These are phyloP conservation scores for Scophthalmus maximus DNA, from an alignment of 2,113 vertebrate species.

Conservation along the genomic window DNA sequence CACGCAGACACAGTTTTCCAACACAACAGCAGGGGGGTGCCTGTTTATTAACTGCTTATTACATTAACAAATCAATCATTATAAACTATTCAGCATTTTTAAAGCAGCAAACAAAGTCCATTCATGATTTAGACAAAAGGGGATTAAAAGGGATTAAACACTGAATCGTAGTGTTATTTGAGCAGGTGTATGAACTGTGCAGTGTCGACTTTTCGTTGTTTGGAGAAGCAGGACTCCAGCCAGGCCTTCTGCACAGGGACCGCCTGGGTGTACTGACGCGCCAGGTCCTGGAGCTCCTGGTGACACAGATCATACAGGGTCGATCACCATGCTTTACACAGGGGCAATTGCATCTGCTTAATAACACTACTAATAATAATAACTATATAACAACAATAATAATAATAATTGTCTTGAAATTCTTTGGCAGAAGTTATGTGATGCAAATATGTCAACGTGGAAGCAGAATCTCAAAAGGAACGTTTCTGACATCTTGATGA, in stretches of 20 bases:
- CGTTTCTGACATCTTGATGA: no score
- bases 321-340: no score
- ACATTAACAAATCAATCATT: background rate
- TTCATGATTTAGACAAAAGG: background rate
- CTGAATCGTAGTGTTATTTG: background rate
- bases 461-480: no score
- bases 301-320: background rate
- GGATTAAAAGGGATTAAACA: background rate
- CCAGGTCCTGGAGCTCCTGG: constrained; percentile 80
- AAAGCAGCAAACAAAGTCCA: background rate
- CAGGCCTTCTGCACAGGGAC: constrained; percentile 76
- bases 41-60: background rate
- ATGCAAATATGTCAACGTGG: no score
- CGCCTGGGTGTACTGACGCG: constrained; percentile 57
- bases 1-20: no score
- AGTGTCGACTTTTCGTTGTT: constrained; percentile 70
- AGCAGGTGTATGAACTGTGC: constrained; percentile 57
- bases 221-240: constrained; percentile 83
- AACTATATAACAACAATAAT: no score
- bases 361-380: no score
- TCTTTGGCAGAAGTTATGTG: no score
- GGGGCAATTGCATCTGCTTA: no score
- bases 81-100: background rate
- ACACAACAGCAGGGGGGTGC: no score
- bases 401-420: no score